Evolutionary conservation across 1,140 invertebrate species (phyloP).

Genomic region (Eupeodes corollae): DNA sequence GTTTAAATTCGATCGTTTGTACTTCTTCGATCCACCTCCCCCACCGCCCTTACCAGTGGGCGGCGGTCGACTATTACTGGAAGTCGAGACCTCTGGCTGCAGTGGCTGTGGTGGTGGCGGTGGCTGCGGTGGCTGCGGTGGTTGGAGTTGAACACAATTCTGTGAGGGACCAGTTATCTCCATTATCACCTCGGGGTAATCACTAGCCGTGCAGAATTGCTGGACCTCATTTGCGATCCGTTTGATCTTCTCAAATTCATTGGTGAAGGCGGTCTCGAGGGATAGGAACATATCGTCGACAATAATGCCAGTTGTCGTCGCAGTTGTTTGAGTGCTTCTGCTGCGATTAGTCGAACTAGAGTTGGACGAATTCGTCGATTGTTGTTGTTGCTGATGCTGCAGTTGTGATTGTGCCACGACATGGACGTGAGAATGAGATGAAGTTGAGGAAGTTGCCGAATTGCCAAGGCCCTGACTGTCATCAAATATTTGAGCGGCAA

Average conservation of each 20-base stretch:
- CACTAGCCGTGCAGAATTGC: constrained; percentile 51
- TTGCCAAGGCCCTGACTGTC: constrained; percentile 21
- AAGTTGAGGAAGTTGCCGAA: constrained; percentile 39
- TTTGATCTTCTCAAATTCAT: constrained; percentile 63
- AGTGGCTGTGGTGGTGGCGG: constrained; percentile 28
- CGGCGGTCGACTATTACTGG: constrained; percentile 3
- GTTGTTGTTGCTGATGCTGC: no score
- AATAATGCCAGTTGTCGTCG: constrained; percentile 36
- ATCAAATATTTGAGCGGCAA: constrained; percentile 32
- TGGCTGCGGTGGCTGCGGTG: constrained; percentile 32
- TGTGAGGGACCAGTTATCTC: constrained; percentile 13
- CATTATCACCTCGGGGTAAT: constrained; percentile 38
- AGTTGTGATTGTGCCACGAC: constrained; percentile 34
- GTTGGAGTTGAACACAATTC: background rate
- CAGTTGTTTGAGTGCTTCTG: constrained; percentile 38
- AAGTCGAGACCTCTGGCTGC: constrained; percentile 26
- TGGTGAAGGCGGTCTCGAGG: constrained; percentile 52
- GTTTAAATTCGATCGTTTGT: constrained; percentile 36
- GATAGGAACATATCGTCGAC: constrained; percentile 63
- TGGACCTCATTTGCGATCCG: constrained; percentile 61
- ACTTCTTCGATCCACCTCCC: constrained; percentile 37
- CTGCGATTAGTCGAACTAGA: constrained; percentile 19
- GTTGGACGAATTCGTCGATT: constrained; percentile 39
- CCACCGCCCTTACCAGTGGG: background rate
- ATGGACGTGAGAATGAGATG: constrained; percentile 30